Conservation (phyloP, 2,888 invertebrate species). For the Diaphora mendica region DNA sequence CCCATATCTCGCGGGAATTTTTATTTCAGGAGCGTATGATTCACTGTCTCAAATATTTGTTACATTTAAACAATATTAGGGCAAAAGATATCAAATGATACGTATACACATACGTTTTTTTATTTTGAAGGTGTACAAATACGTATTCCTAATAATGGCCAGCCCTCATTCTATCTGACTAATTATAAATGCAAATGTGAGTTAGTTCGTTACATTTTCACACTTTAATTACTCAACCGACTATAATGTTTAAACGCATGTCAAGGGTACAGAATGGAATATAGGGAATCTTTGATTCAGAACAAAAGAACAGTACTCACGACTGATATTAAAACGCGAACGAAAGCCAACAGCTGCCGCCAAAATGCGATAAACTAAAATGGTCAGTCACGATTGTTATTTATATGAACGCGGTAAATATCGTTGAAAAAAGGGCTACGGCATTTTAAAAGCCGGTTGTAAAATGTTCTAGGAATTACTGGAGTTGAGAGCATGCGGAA, state of each 20-base stretch:
- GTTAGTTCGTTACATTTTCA: neutral
- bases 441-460: constrained; percentile 43
- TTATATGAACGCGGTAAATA: constrained; percentile 43
- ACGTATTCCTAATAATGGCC: neutral
- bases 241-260: neutral
- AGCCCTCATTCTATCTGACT: neutral
- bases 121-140: neutral
- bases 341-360: neutral
- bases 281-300: neutral
- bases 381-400: constrained; percentile 24
- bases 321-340: neutral
- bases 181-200: constrained; percentile 7
- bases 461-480: constrained; percentile 67
- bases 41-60: constrained; percentile 29
- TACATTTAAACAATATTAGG: constrained; percentile 7
- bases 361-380: neutral
- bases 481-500: constrained; percentile 75
- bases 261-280: constrained; percentile 24
- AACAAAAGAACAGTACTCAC: constrained; percentile 34
- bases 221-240: neutral
- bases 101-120: neutral
- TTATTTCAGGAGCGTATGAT: constrained; percentile 31
- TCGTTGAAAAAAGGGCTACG: constrained; percentile 49
- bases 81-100: neutral
- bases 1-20: constrained; percentile 40